Base-by-base conservation (phyloP, 2,888 invertebrate genomes). In the Apoda limacodes region DNA sequence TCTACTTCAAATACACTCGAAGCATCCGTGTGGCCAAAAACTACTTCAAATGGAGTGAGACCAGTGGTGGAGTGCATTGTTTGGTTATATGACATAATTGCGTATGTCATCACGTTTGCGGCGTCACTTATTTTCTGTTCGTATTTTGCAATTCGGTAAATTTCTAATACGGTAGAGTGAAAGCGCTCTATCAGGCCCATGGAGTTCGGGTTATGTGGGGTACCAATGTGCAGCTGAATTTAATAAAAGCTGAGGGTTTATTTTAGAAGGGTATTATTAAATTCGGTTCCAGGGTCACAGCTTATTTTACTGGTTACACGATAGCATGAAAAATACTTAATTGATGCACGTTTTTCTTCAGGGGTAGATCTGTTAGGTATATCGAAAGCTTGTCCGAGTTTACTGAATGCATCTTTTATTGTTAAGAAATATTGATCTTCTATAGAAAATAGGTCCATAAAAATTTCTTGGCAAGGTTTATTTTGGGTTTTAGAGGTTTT, bases 221-320 rank as follows among this genome's bases (percentile, higher is more conserved):
- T 51, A 0, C 45, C 34, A 7, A 45, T 41, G 7, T 51, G 46
- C 15, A 51, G 26, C 1, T 50, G 28, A 4, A 48, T 40, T 40
- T 48, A 50, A 28, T 48, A 34, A 5, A 49, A 36, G 1, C 2
- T 10, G 7, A 26, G n/a, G 5, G 7, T 10, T 24, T 26, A 19
- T 14, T 15, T 35, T 9, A 35, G n/a, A 4, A 21, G n/a, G 5
- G 5, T 25, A 43, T 52, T 55, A 11, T 52, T 53, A 20, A 50
- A 56, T 45, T 55, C 50, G 1, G 45, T 22, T 1, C 50, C 50
- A 0, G 50, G 37, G 13, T 54, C 50, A 4, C 27, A 25, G 32
- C n/a, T n/a, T n/a, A n/a, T n/a, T n/a, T n/a, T n/a, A n/a, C n/a
- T n/a, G n/a, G n/a, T n/a, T n/a, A n/a, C 13, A 1, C 48, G 46